phyloP scores from a whole-genome alignment of 2,113 vertebrate species.

The Trematomus loennbergii region DNA sequence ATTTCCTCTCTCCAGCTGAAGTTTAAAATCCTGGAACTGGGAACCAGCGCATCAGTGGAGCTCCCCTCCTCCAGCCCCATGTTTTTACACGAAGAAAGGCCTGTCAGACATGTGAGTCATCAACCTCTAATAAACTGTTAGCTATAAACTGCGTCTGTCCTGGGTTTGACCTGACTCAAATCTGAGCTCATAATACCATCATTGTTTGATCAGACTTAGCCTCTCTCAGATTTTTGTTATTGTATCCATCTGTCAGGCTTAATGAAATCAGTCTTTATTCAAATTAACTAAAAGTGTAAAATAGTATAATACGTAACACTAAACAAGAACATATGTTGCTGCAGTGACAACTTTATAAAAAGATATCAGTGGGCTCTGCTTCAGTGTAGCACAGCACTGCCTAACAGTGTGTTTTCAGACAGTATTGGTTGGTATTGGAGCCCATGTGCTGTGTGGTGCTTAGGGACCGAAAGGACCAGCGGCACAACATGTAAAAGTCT shows the following conservation, averaged over 20 bases:
- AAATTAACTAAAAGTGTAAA: not conserved
- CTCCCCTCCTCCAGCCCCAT: slow-evolving; percentile 78
- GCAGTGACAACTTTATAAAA: not conserved
- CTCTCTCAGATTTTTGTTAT: not conserved
- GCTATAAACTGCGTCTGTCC: slow-evolving; percentile 32
- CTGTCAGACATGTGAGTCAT: slow-evolving; percentile 83
- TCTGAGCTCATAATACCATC: slow-evolving; percentile 10
- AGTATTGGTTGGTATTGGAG: slow-evolving; percentile 38
- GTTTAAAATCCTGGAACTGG: slow-evolving; percentile 84
- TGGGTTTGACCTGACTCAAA: slow-evolving; percentile 2
- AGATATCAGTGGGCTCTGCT: not conserved
- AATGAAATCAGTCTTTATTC: not conserved
- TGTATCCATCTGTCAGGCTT: not conserved
- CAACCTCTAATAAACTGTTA: not conserved
- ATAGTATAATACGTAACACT: not conserved
- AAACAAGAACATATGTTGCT: not conserved
- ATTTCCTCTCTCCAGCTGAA: slow-evolving; percentile 76
- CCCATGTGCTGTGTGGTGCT: slow-evolving; percentile 75
- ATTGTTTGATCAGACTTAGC: not conserved
- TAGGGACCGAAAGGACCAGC: slow-evolving; percentile 85
- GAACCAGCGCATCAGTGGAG: slow-evolving; percentile 80
- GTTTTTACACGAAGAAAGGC: slow-evolving; percentile 83
- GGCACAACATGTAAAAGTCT: slow-evolving; percentile 51
- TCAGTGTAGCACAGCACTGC: not conserved
- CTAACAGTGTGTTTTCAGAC: slow-evolving; percentile 2